Evolutionary conservation across 2,797 vertebrate genomes (phyloP).

Genomic region (Leptodactylus fallax): DNA sequence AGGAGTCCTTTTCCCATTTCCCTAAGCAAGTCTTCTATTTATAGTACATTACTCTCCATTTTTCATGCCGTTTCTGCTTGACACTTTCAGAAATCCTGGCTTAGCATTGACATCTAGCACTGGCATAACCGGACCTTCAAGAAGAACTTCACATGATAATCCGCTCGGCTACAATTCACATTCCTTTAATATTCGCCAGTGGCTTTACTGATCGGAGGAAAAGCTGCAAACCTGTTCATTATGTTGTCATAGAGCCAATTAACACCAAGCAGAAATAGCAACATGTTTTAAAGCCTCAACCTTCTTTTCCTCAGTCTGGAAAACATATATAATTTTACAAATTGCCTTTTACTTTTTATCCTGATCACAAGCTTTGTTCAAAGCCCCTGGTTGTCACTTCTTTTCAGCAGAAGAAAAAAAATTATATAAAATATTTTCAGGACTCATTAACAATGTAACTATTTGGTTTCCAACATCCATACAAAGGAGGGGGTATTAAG

Average conservation of each 20-base stretch:
- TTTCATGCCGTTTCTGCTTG: slow-evolving; percentile 5
- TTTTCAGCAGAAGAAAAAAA: slow-evolving; percentile 45
- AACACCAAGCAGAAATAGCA: slow-evolving; percentile 62
- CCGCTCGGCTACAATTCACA: slow-evolving; percentile 29
- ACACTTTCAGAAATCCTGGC: not conserved
- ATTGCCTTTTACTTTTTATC: slow-evolving; percentile 65
- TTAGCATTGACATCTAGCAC: not conserved
- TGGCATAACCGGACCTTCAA: slow-evolving; percentile 14
- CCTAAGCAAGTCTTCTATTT: not conserved
- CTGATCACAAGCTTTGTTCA: slow-evolving; percentile 63
- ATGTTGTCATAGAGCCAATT: slow-evolving; percentile 64
- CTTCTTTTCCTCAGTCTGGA: slow-evolving; percentile 58
- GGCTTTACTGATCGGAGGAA: slow-evolving; percentile 49
- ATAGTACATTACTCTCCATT: not conserved
- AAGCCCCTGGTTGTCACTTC: slow-evolving; percentile 63
- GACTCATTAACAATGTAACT: slow-evolving; percentile 62
- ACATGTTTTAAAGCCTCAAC: slow-evolving; percentile 60
- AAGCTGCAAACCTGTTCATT: slow-evolving; percentile 61
- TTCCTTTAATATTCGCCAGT: slow-evolving; percentile 47
- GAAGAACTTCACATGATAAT: slow-evolving; percentile 46
- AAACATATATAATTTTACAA: slow-evolving; percentile 65
- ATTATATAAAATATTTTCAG: slow-evolving; percentile 62
- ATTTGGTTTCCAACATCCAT: slow-evolving; percentile 45
- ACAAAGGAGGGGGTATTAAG: slow-evolving; percentile 41
- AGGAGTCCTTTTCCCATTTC: not conserved